Percentiles rank a stretch among this genome's conserved stretches.
Conservation (phyloP, 2,113 vertebrate genomes). For the Gasterosteus nipponicus region DNA sequence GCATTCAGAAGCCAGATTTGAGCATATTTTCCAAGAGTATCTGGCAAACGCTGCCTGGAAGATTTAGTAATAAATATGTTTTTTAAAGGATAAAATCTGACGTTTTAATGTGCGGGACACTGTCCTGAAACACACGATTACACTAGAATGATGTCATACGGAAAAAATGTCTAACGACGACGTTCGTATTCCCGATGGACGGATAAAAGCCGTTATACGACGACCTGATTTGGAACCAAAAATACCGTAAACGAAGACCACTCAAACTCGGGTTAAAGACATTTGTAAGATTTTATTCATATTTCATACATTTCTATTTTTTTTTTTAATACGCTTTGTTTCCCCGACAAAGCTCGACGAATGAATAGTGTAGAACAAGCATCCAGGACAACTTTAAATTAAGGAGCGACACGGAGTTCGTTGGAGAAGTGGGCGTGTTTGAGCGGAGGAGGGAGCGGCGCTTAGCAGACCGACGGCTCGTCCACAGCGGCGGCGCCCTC, state of each 20-base stretch:
- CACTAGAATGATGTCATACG: neutral
- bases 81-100: neutral
- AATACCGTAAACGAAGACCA: neutral
- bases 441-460: conserved; percentile 7
- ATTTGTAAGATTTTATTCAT: conserved; percentile 68
- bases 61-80: neutral
- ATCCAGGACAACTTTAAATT: conserved; percentile 67
- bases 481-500: conserved; percentile 93
- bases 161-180: neutral
- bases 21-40: neutral
- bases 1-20: neutral
- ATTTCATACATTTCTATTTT: conserved; percentile 33
- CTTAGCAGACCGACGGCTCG: conserved; percentile 94
- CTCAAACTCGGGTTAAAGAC: conserved; percentile 25
- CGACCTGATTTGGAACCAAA: neutral
- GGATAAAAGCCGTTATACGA: rapidly evolving
- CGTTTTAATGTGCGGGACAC: neutral
- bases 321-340: conserved; percentile 28
- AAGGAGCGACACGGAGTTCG: conserved; percentile 21
- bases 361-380: conserved; percentile 58
- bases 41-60: neutral
- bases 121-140: neutral
- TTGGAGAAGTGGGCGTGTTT: conserved; percentile 14
- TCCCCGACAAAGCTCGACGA: conserved; percentile 57
- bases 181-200: neutral